Base-by-base conservation (phyloP, 2,113 vertebrate genomes). In the Marmota monax region DNA sequence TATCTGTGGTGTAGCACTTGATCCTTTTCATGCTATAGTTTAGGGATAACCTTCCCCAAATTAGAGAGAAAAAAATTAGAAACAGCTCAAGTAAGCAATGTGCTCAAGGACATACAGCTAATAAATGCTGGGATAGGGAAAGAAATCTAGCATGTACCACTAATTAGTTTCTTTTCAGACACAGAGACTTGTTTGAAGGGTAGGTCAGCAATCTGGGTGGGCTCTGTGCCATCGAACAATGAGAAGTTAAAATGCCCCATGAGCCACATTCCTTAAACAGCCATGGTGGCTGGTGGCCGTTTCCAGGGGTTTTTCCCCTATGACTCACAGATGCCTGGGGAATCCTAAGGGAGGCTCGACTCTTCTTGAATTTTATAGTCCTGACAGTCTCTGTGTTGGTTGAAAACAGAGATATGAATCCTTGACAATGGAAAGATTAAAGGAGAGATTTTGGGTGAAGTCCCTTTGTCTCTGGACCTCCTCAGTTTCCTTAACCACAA, bases 281-380 rank as follows among this genome's bases (percentile, higher is more conserved):
- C 22, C 58, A 32, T 17, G 3, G 58, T 82, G 25, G 34, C 34
- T 94, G 70, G 51, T 67, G 86, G 39, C 83, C 77, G 79, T 84
- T 78, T 86, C 72, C 88, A 77, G 78, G 95, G 97, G 83, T 9
- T 91, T 98, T 98, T 92, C 90, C 20, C 94, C 95, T 84, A 1
- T 98, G 96, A 98, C 84, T 98, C 96, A 98, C 25, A 79, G 20
- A 20, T 4, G 25, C 11, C 51, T 58, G 93, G 96, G 97, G 92
- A 97, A 98, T 97, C 97, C 96, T 97, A 88, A 96, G 90, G 93
- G 87, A 98, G 97, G 95, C 96, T 96, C 56, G 93, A 77, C 89
- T 82, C 84, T 98, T 97, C 87, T 95, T 90, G 85, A 93, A 93
- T 84, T 93, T 92, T 73, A 90, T 76, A 91, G 70, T 76, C 58